Conservation (phyloP, 2,888 invertebrate species). For the Acronicta leporina region DNA sequence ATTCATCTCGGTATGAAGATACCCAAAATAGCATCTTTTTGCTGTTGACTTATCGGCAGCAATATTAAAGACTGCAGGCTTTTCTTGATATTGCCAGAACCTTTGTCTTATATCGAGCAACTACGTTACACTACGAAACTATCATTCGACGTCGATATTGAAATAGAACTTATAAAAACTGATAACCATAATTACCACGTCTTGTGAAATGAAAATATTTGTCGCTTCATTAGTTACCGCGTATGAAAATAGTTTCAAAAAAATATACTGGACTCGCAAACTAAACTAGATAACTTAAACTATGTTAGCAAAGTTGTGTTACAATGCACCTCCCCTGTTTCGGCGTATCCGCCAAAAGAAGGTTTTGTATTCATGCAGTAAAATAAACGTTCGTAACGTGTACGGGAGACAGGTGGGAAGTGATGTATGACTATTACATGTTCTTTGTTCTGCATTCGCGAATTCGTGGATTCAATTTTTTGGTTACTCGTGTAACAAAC, state of each 20-base stretch:
- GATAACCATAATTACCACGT: no score
- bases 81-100: constrained; percentile 3
- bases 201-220: no score
- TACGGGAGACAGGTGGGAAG: constrained; percentile 63
- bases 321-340: constrained; percentile 21
- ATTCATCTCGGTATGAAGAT: no score
- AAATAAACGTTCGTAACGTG: constrained; percentile 45
- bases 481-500: constrained; percentile 25
- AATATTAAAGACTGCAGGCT: no score
- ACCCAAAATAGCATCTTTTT: no score
- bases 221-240: no score
- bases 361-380: constrained; percentile 63
- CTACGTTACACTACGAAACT: background rate
- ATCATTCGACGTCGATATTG: constrained; percentile 6
- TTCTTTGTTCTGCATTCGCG: constrained; percentile 58
- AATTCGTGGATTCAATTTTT: constrained; percentile 58
- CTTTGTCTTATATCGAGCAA: constrained; percentile 4
- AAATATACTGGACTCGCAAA: background rate
- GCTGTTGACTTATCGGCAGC: background rate
- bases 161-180: background rate
- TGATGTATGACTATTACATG: constrained; percentile 68
- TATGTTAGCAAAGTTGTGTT: constrained; percentile 14
- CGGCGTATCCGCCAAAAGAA: constrained; percentile 36
- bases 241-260: no score
- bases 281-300: constrained; percentile 4